Evolutionary conservation across 2,113 vertebrate genomes (phyloP), one percentile per base, ranked within the genome.

Genomic region (Ptyas mucosa): DNA sequence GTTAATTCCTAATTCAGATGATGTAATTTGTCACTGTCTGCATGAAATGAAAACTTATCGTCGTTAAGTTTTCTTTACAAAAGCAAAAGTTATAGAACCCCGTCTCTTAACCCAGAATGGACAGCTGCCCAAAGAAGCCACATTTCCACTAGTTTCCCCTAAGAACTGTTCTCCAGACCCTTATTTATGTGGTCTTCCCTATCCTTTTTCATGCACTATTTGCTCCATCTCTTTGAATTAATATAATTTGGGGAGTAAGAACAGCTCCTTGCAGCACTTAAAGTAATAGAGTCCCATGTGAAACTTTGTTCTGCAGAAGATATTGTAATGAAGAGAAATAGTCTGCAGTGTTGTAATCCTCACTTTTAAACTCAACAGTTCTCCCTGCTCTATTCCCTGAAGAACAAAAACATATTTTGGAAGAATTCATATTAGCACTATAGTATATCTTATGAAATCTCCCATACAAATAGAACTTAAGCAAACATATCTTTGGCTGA

Each of bases 401-500:
- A 93, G 93, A 93, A 88, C 43, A 87, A 92, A 91, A 95, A 89
- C 94, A 93, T 91, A 64, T n/a, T 91, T 91, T 94, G 93, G 93
- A 93, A 93, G 53, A 90, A 91, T 52, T 91, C n/a, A 9, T 94
- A 1, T 85, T 96, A 93, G 93, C 91, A 90, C 61, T 94, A 93
- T 91, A 94, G 87, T 49, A 75, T 92, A 87, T 90, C 92, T 93
- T 75, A 92, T 94, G 94, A 92, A 95, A 89, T 93, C 95, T 94
- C 93, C 26, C 91, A 95, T 94, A 95, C 94, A 96, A 96, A 97
- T 95, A 96, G 90, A 96, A 96, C 94, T 95, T 94, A 97, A 97
- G 95, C 95, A 97, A 97, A 96, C 95, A 96, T 90, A 93, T 94
- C 95, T 97, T 97, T 97, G 96, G 96, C 95, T 94, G 96, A 95